Percentiles rank a stretch among this genome's conserved stretches.
Conservation (phyloP, 2,888 invertebrate genomes). For the Rhingia rostrata region DNA sequence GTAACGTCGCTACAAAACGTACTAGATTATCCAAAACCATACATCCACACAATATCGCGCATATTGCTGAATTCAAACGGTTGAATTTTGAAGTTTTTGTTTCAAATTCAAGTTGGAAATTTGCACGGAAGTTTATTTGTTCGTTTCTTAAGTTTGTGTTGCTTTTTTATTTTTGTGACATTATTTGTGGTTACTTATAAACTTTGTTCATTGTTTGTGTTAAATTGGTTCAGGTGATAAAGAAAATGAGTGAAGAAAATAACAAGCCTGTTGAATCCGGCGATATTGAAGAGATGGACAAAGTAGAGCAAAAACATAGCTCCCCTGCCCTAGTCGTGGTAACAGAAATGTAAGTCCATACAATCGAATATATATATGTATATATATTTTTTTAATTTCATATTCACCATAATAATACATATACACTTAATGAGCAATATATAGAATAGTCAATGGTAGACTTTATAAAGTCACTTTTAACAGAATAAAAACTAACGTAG, state of each 20-base stretch:
- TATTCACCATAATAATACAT: neutral
- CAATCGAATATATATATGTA: neutral
- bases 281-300: neutral
- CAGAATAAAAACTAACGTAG: neutral
- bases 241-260: slow-evolving; percentile 54
- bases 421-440: neutral
- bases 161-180: slow-evolving; percentile 12
- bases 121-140: neutral
- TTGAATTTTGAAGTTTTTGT: slow-evolving; percentile 54
- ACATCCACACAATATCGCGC: slow-evolving; percentile 8
- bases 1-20: slow-evolving; percentile 6
- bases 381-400: neutral
- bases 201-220: slow-evolving; percentile 1
- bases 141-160: neutral
- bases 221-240: neutral
- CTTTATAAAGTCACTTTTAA: neutral
- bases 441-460: too few relatives aligned
- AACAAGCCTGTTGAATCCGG: slow-evolving; percentile 14
- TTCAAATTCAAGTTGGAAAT: slow-evolving; percentile 41
- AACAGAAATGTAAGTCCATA: slow-evolving; percentile 36
- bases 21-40: slow-evolving; percentile 14
- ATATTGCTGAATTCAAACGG: slow-evolving; percentile 43
- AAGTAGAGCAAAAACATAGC: neutral
- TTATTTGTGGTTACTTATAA: slow-evolving; percentile 11
- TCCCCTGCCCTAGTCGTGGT: neutral